These are phyloP conservation scores for Acipenser transmontanus DNA, from an alignment of 2,797 vertebrate species.

Conservation along the genomic window DNA sequence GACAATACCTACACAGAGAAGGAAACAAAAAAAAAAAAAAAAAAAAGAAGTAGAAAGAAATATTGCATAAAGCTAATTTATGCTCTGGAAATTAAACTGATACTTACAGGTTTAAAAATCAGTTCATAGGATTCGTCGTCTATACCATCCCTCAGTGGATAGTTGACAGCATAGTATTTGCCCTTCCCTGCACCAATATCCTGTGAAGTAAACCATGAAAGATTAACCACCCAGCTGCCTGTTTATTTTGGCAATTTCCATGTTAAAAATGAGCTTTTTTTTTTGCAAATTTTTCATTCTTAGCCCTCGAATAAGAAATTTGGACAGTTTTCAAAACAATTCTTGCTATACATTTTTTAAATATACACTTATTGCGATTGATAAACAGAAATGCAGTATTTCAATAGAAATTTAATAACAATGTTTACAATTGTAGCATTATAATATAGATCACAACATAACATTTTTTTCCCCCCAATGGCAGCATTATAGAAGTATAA, in stretches of 20 bases:
- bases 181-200: constrained; percentile 90
- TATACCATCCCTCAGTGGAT: constrained; percentile 84
- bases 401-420: no score
- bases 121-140: constrained; percentile 84
- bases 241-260: no score
- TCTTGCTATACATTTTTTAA: background rate
- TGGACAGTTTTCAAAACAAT: no score
- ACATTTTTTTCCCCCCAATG: no score
- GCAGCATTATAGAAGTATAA: no score
- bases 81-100: constrained; percentile 11
- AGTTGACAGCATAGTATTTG: constrained; percentile 90
- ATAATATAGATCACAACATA: no score
- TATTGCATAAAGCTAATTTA: background rate
- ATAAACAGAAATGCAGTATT: no score
- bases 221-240: background rate
- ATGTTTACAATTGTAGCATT: no score
- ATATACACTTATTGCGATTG: constrained; percentile 5
- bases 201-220: constrained; percentile 43
- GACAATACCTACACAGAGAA: constrained; percentile 63
- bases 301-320: no score
- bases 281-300: background rate
- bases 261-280: background rate
- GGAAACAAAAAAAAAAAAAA: constrained; percentile 12
- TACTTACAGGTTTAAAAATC: constrained; percentile 86
- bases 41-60: constrained; percentile 11